phyloP scores from a whole-genome alignment of 2,888 invertebrate genomes.

The Rhopalosiphum nymphaeae region DNA sequence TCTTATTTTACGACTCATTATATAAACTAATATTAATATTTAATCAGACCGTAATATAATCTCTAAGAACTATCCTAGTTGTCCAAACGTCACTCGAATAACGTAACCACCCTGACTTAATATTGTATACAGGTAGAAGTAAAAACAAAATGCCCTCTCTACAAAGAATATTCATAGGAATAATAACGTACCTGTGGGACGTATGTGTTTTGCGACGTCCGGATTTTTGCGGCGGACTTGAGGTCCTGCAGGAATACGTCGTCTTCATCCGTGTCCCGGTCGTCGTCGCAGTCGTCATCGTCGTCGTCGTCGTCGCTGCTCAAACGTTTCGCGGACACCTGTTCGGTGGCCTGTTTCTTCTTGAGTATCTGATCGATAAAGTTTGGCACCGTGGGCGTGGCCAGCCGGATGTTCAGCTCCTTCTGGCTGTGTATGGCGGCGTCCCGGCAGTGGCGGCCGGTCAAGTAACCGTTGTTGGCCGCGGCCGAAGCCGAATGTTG shows the following conservation, averaged over 20 bases:
- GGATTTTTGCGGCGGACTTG: conserved; percentile 48
- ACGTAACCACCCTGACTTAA: neutral
- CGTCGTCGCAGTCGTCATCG: conserved; percentile 13
- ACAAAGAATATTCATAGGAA: neutral
- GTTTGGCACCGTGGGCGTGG: conserved; percentile 67
- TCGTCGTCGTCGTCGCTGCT: conserved; percentile 68
- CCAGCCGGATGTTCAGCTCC: conserved; percentile 68
- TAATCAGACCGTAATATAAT: neutral
- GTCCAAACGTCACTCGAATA: neutral
- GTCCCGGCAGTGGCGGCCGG: conserved; percentile 67
- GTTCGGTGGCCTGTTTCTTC: conserved; percentile 66
- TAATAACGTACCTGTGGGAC: conserved; percentile 55
- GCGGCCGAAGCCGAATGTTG: conserved; percentile 30
- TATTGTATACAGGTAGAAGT: neutral
- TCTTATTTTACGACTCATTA: neutral
- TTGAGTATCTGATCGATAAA: conserved; percentile 66
- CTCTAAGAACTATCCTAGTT: neutral
- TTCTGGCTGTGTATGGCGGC: conserved; percentile 67
- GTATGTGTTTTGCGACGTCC: conserved; percentile 64
- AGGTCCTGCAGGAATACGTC: conserved; percentile 49
- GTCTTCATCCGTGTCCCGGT: conserved; percentile 15
- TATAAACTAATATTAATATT: neutral
- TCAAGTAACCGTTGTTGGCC: conserved; percentile 59
- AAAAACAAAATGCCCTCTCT: neutral
- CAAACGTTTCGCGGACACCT: conserved; percentile 60